Evolutionary conservation across 2,113 vertebrate genomes (phyloP).

Genomic region (Xiphias gladius): DNA sequence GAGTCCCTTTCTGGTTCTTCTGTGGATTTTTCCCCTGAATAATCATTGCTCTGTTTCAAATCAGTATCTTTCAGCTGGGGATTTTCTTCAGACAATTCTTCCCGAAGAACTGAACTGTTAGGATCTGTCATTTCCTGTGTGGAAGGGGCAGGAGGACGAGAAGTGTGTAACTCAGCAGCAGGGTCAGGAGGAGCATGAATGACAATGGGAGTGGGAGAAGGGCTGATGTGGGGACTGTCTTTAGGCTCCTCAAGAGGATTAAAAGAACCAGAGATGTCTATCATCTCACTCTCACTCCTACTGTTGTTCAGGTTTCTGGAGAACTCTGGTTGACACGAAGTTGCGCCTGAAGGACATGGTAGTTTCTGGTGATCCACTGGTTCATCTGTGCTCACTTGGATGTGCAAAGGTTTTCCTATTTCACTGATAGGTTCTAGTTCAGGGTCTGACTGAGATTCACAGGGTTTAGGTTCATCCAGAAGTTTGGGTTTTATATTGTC

Average conservation of each 20-base stretch:
- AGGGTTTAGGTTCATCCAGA: conserved; percentile 6
- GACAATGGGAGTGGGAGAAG: conserved; percentile 15
- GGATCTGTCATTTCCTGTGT: conserved; percentile 25
- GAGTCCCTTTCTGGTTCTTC: conserved; percentile 73
- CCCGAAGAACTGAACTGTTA: conserved; percentile 9
- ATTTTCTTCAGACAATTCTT: conserved; percentile 31
- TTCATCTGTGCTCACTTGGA: conserved; percentile 13
- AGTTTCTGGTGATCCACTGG: conserved; percentile 34
- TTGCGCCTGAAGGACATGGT: conserved; percentile 36
- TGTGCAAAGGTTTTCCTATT: conserved; percentile 1
- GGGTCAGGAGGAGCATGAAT: conserved; percentile 4
- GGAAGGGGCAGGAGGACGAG: conserved; percentile 7
- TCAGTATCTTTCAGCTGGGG: conserved; percentile 17
- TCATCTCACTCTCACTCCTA: conserved; percentile 78
- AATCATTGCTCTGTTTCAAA: conserved; percentile 42
- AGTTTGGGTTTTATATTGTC: conserved; percentile 8
- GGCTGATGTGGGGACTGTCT: conserved; percentile 2
- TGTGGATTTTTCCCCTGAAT: conserved; percentile 30
- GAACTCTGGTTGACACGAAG: conserved; percentile 48
- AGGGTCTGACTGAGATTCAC: conserved; percentile 27
- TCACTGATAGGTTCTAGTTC: conserved; percentile 10
- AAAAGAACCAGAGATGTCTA: conserved; percentile 75
- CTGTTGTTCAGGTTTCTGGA: conserved; percentile 58
- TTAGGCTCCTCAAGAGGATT: conserved; percentile 43
- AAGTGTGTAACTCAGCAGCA: background rate